Conservation (phyloP, 1,140 invertebrate species). For the Drosophila nigrodunni region DNA sequence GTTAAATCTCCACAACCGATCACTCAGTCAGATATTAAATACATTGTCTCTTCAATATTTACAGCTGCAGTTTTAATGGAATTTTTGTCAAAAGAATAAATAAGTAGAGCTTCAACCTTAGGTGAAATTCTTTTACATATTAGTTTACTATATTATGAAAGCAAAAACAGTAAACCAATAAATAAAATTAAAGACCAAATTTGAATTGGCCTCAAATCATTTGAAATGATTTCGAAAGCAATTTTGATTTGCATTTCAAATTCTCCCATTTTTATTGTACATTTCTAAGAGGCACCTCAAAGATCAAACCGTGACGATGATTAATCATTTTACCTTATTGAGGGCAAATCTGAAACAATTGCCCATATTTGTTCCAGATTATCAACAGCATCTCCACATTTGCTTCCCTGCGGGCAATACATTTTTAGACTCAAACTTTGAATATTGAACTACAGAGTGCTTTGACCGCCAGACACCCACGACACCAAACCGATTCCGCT, state of each 20-base stretch:
- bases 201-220: constrained; percentile 54
- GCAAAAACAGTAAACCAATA: constrained; percentile 31
- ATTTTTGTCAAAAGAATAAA: not conserved
- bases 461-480: constrained; percentile 75
- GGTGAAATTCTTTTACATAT: constrained; percentile 1
- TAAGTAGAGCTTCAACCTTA: constrained; percentile 2
- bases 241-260: constrained; percentile 52
- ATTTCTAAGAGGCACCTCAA: constrained; percentile 33
- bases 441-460: constrained; percentile 44
- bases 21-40: not conserved
- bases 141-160: constrained; percentile 3
- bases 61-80: no score
- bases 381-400: constrained; percentile 35
- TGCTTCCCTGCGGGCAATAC: constrained; percentile 41
- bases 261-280: constrained; percentile 20
- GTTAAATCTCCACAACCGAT: constrained; percentile 23
- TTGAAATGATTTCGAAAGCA: constrained; percentile 49
- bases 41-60: not conserved
- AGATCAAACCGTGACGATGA: constrained; percentile 46
- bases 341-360: constrained; percentile 49
- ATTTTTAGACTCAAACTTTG: constrained; percentile 34
- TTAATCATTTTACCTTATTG: constrained; percentile 65
- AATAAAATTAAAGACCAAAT: constrained; percentile 47
- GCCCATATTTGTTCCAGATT: constrained; percentile 26
- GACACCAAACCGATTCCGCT: constrained; percentile 36